Base-by-base conservation (phyloP, 2,797 vertebrate species). In the Parauchenoglanis punctatus region DNA sequence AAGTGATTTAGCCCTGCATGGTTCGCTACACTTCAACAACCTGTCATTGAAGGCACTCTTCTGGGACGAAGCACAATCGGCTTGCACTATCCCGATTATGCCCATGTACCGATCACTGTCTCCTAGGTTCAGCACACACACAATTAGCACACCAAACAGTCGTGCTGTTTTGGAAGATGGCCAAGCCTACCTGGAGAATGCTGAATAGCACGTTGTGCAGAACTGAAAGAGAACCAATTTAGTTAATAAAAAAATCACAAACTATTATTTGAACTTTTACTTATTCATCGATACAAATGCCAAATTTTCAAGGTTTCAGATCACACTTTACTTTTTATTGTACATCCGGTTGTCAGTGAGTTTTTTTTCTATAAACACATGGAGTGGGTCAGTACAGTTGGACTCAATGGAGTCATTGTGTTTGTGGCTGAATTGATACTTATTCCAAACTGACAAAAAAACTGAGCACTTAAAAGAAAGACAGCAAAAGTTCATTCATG, bases 1-100 rank as follows among this genome's bases (percentile, higher is more conserved):
- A 93, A 90, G 89, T 87, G 84, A 25, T 84, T 85, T 88, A 72
- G 83, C 91, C 93, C 92, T 88, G 70, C 44, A 88, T 91, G 86
- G 89, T 91, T 91, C 87, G 20, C 84, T 70, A 92, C 82, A 87
- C 86, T 90, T 61, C 87, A 85, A 88, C 84, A 85, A 78, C 56
- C 75, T 72, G 76, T 89, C 86, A 83, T 13, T 83, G 73, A 84
- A 88, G 61, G 61, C 76, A 28, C 85, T 68, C 52, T 85, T 86
- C 28, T 52, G 83, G 86, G 85, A 89, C 72, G 31, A 58, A 61
- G 68, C 44, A 65, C 68, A 81, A 86, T 84, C 18, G 10, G 23
- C 28, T 81, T 11, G 28, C n/a, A 17, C 72, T 49, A 56, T 54
- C 40, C 52, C 35, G 49, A 58, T 56, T 68, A 65, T 10, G 12